Conservation (phyloP, 2,113 vertebrate species). For the Phrynosoma platyrhinos region DNA sequence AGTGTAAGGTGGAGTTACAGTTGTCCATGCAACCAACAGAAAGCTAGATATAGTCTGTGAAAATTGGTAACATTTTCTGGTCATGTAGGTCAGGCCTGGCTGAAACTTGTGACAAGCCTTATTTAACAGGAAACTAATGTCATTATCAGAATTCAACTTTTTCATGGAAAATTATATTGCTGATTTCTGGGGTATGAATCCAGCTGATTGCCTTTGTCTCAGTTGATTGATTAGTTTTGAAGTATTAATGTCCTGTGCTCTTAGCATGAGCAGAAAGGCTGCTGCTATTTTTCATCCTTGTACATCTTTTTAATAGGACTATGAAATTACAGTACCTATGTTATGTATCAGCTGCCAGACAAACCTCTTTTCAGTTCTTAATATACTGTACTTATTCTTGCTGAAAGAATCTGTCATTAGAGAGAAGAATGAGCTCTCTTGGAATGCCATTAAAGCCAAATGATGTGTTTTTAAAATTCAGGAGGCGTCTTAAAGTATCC, state of each 20-base stretch:
- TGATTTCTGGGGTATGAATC: conserved; percentile 3
- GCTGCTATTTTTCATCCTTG: conserved; percentile 22
- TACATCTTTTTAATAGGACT: conserved; percentile 32
- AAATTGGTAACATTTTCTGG: not conserved
- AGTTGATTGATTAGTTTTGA: conserved; percentile 2
- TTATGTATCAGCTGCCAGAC: not conserved
- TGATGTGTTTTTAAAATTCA: conserved; percentile 32
- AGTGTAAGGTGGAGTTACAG: too few relatives aligned
- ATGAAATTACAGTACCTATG: conserved; percentile 33
- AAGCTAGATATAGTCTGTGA: not conserved
- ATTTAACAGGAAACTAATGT: not conserved
- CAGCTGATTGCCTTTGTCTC: not conserved
- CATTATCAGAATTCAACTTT: not conserved
- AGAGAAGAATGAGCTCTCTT: conserved; percentile 32
- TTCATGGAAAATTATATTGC: not conserved
- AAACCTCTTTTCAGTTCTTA: conserved; percentile 34
- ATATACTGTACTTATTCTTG: conserved; percentile 25
- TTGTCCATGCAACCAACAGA: too few relatives aligned
- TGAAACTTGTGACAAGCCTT: not conserved
- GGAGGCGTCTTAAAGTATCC: not conserved
- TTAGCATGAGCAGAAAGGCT: not conserved
- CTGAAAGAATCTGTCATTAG: conserved; percentile 38
- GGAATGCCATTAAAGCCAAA: conserved; percentile 29
- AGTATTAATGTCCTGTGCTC: not conserved
- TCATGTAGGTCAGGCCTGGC: not conserved